phyloP scores from a whole-genome alignment of 2,797 vertebrate genomes.

The Sitta carolinensis region DNA sequence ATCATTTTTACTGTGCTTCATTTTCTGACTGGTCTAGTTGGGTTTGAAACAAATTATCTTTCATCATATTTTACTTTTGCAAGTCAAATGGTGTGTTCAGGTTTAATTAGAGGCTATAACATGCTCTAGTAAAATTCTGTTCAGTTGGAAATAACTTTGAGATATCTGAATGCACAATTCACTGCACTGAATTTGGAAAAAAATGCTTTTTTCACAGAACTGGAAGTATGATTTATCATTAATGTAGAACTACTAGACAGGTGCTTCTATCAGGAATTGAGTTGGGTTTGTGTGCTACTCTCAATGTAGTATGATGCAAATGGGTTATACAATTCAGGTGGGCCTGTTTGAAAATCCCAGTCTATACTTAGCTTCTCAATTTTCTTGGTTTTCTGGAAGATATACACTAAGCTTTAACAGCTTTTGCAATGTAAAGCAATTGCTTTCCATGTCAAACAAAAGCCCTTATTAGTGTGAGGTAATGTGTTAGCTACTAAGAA shows the following conservation, averaged over 20 bases:
- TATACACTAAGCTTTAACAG: neutral
- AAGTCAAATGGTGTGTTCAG: neutral
- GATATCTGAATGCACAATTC: neutral
- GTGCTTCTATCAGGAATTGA: neutral
- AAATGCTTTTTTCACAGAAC: neutral
- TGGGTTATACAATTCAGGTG: neutral
- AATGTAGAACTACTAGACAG: neutral
- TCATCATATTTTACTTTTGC: neutral
- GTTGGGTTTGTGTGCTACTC: neutral
- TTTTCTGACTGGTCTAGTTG: neutral
- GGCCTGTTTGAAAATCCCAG: neutral
- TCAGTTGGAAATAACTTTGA: neutral
- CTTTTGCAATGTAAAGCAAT: slow-evolving; percentile 47
- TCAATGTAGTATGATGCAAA: neutral
- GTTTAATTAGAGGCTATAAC: neutral
- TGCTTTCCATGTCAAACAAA: slow-evolving; percentile 68
- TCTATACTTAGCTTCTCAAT: neutral
- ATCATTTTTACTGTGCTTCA: neutral
- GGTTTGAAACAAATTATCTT: neutral
- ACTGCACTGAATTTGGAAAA: neutral
- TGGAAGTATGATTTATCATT: neutral
- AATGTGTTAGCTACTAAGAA: slow-evolving; percentile 35
- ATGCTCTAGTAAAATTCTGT: neutral
- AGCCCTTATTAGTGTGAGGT: slow-evolving; percentile 49
- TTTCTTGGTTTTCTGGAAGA: slow-evolving; percentile 23